Conservation (phyloP, 2,888 invertebrate genomes). For the Ryuthela nishihirai region DNA sequence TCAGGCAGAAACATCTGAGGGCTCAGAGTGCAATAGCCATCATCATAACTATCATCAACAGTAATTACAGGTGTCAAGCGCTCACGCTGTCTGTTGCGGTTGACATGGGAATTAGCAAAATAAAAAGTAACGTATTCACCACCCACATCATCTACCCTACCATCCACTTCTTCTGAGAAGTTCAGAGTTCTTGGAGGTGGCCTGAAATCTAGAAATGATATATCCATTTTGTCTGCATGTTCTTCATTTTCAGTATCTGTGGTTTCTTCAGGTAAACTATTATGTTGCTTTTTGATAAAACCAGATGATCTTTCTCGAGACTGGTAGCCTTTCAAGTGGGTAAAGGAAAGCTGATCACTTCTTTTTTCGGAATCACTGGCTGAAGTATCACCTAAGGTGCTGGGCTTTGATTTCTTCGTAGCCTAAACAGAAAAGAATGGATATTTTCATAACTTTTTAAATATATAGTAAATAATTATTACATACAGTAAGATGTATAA, state of each 20-base stretch:
- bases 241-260: conserved; percentile 5
- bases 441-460: not conserved
- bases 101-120: conserved; percentile 1
- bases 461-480: too few relatives aligned
- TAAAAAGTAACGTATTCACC: conserved; percentile 8
- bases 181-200: not conserved
- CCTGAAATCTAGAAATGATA: not conserved
- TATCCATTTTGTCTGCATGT: not conserved
- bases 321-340: not conserved
- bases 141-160: not conserved
- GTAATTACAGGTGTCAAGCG: too few relatives aligned
- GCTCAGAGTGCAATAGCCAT: too few relatives aligned
- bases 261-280: conserved; percentile 1
- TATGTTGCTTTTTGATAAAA: not conserved
- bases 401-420: not conserved
- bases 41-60: not conserved
- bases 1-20: too few relatives aligned
- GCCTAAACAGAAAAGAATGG: not conserved
- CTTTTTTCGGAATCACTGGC: not conserved
- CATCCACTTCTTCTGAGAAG: not conserved
- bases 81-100: not conserved
- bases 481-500: too few relatives aligned
- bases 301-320: not conserved
- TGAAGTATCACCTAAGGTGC: not conserved
- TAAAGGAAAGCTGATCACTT: not conserved